Conservation (phyloP, 2,113 vertebrate species). For the Lagenorhynchus albirostris region DNA sequence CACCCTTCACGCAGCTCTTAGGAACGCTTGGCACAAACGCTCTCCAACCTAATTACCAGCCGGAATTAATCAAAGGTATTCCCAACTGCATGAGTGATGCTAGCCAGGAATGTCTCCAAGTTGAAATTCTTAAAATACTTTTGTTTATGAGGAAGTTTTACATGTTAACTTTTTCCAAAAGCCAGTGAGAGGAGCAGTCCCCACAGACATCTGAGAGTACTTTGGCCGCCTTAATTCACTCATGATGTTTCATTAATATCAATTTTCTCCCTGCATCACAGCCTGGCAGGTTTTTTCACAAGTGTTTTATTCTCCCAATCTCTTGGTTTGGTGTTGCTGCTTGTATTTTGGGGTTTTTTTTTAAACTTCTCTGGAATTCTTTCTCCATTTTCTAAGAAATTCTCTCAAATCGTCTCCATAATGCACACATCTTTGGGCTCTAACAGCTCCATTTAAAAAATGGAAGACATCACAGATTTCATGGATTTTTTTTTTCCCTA, state of each 20-base stretch:
- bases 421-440: neutral
- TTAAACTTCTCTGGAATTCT: conserved; percentile 57
- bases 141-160: conserved; percentile 83
- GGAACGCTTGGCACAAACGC: conserved; percentile 58
- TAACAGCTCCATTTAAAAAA: neutral
- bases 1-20: neutral
- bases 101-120: conserved; percentile 80
- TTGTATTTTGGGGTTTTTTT: conserved; percentile 6
- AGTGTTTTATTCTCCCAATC: conserved; percentile 59
- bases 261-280: conserved; percentile 70
- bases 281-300: conserved; percentile 76
- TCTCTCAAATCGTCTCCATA: conserved; percentile 35
- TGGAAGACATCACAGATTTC: neutral
- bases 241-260: conserved; percentile 79
- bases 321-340: conserved; percentile 48
- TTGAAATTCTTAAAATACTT: conserved; percentile 78
- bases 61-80: conserved; percentile 76
- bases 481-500: neutral
- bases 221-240: conserved; percentile 82
- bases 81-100: conserved; percentile 71
- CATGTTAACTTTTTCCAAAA: conserved; percentile 80
- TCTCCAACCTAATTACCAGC: conserved; percentile 68
- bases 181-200: conserved; percentile 67
- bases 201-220: conserved; percentile 81
- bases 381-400: conserved; percentile 32